phyloP scores from a whole-genome alignment of 1,140 invertebrate species.

The Procambarus clarkii region DNA sequence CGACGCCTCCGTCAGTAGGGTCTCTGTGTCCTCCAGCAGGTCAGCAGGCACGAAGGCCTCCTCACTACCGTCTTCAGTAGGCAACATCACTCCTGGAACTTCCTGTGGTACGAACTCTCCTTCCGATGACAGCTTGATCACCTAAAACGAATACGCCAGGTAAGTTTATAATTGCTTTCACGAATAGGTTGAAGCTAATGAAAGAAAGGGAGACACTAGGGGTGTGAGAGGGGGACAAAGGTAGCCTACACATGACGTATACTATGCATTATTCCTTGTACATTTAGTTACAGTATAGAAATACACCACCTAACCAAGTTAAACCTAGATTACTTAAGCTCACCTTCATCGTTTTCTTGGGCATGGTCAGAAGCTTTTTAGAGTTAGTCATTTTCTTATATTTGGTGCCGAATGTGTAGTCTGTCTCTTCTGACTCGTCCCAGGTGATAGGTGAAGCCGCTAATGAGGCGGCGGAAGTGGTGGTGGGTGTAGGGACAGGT shows the following conservation, averaged over 20 bases:
- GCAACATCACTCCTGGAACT: slow-evolving; percentile 67
- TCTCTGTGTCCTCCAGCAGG: slow-evolving; percentile 63
- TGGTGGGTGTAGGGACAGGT: neutral
- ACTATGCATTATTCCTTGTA: too few relatives aligned
- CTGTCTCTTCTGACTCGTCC: neutral
- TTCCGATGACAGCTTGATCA: slow-evolving; percentile 24
- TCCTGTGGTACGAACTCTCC: slow-evolving; percentile 49
- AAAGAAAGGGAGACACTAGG: too few relatives aligned
- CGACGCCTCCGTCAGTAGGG: slow-evolving; percentile 31
- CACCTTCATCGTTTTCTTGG: slow-evolving; percentile 57
- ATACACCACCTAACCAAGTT: too few relatives aligned
- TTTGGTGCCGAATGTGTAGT: neutral
- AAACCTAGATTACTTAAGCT: neutral
- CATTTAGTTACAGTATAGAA: too few relatives aligned
- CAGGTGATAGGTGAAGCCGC: neutral
- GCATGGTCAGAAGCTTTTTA: slow-evolving; percentile 45
- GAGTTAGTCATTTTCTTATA: neutral
- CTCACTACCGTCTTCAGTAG: slow-evolving; percentile 39
- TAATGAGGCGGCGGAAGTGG: neutral
- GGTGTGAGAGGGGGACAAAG: too few relatives aligned
- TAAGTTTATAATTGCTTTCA: neutral
- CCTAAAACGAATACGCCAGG: neutral
- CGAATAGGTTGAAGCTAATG: too few relatives aligned
- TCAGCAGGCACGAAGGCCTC: slow-evolving; percentile 64
- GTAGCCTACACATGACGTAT: too few relatives aligned